These are phyloP conservation scores for Pangasius sanitwongsei DNA, from an alignment of 2,797 vertebrate genomes.

Conservation along the genomic window DNA sequence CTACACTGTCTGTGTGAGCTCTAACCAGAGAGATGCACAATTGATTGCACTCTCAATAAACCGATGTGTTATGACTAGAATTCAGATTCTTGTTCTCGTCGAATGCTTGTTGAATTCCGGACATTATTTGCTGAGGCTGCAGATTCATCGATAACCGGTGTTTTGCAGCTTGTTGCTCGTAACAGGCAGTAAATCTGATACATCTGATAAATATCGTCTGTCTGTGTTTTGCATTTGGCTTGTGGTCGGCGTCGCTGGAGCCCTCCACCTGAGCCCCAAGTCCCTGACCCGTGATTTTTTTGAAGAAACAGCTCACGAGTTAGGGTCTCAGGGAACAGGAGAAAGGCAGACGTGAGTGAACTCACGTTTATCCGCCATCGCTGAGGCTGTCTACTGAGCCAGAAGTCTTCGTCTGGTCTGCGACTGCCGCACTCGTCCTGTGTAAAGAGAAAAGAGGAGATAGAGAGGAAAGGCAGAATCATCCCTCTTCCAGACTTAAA, in stretches of 20 bases:
- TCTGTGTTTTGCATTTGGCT: background rate
- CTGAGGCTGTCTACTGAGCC: conserved; percentile 4
- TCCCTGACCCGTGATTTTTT: conserved; percentile 98
- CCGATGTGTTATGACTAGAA: conserved; percentile 5
- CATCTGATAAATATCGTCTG: background rate
- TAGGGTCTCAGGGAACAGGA: conserved; percentile 99
- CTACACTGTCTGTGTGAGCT: background rate
- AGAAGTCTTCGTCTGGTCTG: conserved; percentile 19
- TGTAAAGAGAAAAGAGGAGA: conserved; percentile 46
- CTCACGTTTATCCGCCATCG: conserved; percentile 11
- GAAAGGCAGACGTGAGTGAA: conserved; percentile 83
- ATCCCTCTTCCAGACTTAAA: conserved; percentile 1
- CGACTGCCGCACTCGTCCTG: conserved; percentile 27
- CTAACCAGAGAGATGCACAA: conserved; percentile 29
- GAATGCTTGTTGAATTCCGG: conserved; percentile 21
- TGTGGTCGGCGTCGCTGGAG: conserved; percentile 79
- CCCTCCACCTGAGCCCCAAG: conserved; percentile 99
- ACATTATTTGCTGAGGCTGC: background rate
- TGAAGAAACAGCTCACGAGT: conserved; percentile 99
- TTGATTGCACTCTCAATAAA: conserved; percentile 36
- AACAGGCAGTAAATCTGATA: conserved; percentile 8
- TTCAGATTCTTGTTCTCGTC: background rate
- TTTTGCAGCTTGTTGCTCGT: background rate
- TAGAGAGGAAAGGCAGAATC: conserved; percentile 44
- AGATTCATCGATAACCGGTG: background rate